These are phyloP conservation scores for Euthynnus affinis DNA, from an alignment of 2,797 vertebrate species.

Conservation along the genomic window DNA sequence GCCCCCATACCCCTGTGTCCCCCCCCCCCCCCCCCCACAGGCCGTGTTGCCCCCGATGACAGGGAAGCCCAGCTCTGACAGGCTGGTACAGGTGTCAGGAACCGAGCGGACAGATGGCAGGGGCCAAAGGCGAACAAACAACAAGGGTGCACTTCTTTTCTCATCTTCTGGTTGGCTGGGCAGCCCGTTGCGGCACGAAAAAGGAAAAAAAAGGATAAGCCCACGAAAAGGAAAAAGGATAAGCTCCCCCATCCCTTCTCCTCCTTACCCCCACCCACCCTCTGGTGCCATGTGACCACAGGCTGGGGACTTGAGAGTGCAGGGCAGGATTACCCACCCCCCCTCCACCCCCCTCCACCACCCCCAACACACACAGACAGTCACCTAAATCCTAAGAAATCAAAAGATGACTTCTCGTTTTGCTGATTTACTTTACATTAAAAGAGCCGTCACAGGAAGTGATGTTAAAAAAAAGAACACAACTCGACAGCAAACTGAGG, in stretches of 20 bases:
- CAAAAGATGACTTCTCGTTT: not conserved
- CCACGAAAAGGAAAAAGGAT: slow-evolving; percentile 24
- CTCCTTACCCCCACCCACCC: slow-evolving; percentile 26
- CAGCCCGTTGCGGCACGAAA: slow-evolving; percentile 70
- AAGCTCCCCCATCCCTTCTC: slow-evolving; percentile 28
- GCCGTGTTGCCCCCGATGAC: slow-evolving; percentile 64
- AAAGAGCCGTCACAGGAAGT: not conserved
- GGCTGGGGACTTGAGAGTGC: slow-evolving; percentile 54
- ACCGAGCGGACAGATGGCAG: slow-evolving; percentile 84
- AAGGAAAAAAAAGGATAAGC: slow-evolving; percentile 40
- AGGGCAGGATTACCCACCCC: slow-evolving; percentile 61
- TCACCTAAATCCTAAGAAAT: slow-evolving; percentile 4
- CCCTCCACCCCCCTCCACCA: not conserved
- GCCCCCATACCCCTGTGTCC: slow-evolving; percentile 22
- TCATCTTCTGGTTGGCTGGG: slow-evolving; percentile 83
- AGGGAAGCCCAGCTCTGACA: slow-evolving; percentile 76
- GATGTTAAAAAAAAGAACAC: not conserved
- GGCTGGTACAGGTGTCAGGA: slow-evolving; percentile 85
- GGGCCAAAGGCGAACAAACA: slow-evolving; percentile 79
- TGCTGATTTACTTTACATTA: not conserved
- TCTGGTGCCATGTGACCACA: slow-evolving; percentile 71
- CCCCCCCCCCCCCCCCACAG: too few species aligned
- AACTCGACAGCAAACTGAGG: too few species aligned
- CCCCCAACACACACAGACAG: not conserved
- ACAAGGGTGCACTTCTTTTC: slow-evolving; percentile 81